Evolutionary conservation across 2,888 invertebrate genomes (phyloP), one percentile per base, ranked within the genome.

Genomic region (Cylloceria caligata): DNA sequence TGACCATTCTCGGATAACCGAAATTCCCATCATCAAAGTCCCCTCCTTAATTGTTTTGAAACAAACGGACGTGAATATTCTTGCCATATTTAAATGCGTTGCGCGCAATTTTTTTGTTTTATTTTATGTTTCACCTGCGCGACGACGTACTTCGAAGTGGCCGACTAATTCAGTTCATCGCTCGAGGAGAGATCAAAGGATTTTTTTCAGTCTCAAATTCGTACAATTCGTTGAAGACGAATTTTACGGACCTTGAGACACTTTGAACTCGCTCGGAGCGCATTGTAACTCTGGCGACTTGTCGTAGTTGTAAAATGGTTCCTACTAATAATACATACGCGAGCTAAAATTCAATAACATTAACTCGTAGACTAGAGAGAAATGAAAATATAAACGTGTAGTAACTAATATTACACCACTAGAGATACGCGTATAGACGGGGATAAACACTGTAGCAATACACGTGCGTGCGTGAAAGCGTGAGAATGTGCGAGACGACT

Each of bases 291-390:
- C 69, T 55, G 34, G 67, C 81, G 71, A 81, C 78, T 83, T 83
- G 84, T 82, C 84, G 86, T 90, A 88, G 85, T 86, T 89, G 84
- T 88, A 87, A 89, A 89, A 90, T 90, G 88, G 91, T 91, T 91
- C 91, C 91, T 91, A 90, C 89, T 91, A 89, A 86, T 85, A 87
- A 90, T 88, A 88, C 85, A 86, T 86, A 84, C 86, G 86, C 86
- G 88, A 89, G 86, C 85, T 88, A 83, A 83, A 80, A 87, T 88
- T 88, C 83, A 75, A 83, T 85, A 83, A 86, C 81, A 83, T 88
- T 88, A 77, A 84, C 88, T 85, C 80, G 83, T 86, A 81, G 80
- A 74, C 69, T 83, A 78, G 42, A 62, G 30, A 11, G 64, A 64
- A 45, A 62, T 36, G 16, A 42, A 36, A 60, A 24, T 4, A 9